Evolutionary conservation across 2,113 vertebrate species (phyloP), one percentile per base, ranked within the genome.

Genomic region (Steatornis caripensis): DNA sequence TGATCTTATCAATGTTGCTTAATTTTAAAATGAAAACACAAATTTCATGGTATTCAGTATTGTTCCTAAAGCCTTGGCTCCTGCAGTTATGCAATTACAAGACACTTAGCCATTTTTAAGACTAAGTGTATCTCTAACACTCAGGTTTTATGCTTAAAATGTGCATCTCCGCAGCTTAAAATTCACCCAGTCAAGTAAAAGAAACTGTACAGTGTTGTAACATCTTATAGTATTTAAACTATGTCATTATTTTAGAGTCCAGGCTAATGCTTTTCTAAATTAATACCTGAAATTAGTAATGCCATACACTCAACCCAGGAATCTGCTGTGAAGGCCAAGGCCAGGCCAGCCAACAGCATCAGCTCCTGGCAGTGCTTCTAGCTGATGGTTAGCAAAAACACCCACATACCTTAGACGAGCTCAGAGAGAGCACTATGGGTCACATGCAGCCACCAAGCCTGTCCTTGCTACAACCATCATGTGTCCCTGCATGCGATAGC

Each of bases 1-100:
- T 70, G 46, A 80, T 77, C 68, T 66, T 78, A 81, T 49, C 4
- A 3, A 66, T n/a, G 55, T 29, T 90, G 37, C 60, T 86, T 93
- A 51, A 90, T 81, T 92, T 95, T 72, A 78, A 87, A 88, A 94
- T 74, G 49, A 93, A 90, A 90, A 81, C 82, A 84, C 62, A 90
- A 61, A 55, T 78, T 58, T 81, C 60, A 48, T 29, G 27, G 89
- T 84, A 43, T 20, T 80, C 30, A 26, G 55, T 29, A 43, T 20
- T 83, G 57, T 65, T 93, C 79, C 77, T 75, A 43, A 86, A 88
- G 83, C 30, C 46, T 53, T 37, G 15, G 64, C 43, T 86, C 87
- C 68, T 55, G 60, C 37, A 78, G 70, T 84, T 86, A 90, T 22
- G 22, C 86, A 90, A 87, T 78, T 93, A 90, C n/a, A 84, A 41